Evolutionary conservation across 1,140 invertebrate species (phyloP).

Genomic region (Cydia pomonella): DNA sequence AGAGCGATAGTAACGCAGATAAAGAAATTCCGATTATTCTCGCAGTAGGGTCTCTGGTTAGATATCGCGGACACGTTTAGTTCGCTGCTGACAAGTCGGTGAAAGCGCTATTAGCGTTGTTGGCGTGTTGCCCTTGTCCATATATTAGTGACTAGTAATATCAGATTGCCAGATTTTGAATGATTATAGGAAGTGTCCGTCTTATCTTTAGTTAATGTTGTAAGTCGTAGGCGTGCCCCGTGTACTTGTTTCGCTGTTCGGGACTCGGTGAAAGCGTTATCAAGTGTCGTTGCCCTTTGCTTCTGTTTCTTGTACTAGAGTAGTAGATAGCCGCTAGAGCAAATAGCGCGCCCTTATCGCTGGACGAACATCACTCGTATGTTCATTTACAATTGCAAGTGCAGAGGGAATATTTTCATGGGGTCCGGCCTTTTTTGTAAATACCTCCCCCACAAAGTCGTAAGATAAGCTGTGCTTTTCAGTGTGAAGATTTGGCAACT

Average conservation of each 20-base stretch:
- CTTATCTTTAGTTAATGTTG: not conserved
- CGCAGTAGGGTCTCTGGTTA: too few species aligned
- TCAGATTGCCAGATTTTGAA: not conserved
- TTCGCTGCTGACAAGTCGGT: not conserved
- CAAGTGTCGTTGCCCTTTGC: slow-evolving; percentile 16
- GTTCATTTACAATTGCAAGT: not conserved
- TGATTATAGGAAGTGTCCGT: too few species aligned
- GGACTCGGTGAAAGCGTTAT: slow-evolving; percentile 15
- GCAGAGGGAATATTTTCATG: not conserved
- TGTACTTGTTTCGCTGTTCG: not conserved
- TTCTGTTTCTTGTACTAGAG: slow-evolving; percentile 4
- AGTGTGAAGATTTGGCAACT: not conserved
- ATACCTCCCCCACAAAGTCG: not conserved
- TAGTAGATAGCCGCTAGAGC: slow-evolving; percentile 1
- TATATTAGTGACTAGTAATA: not conserved
- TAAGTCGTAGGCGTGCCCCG: not conserved
- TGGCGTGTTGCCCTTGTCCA: not conserved
- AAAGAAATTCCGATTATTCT: too few species aligned
- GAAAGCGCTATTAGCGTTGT: slow-evolving; percentile 13
- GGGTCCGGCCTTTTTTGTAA: not conserved
- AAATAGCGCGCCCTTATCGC: slow-evolving; percentile 12
- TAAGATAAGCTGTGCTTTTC: not conserved
- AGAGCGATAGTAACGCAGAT: too few species aligned
- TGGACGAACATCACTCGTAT: not conserved
- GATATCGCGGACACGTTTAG: too few species aligned